phyloP scores from a whole-genome alignment of 2,888 invertebrate species.

The Phengaris arion region DNA sequence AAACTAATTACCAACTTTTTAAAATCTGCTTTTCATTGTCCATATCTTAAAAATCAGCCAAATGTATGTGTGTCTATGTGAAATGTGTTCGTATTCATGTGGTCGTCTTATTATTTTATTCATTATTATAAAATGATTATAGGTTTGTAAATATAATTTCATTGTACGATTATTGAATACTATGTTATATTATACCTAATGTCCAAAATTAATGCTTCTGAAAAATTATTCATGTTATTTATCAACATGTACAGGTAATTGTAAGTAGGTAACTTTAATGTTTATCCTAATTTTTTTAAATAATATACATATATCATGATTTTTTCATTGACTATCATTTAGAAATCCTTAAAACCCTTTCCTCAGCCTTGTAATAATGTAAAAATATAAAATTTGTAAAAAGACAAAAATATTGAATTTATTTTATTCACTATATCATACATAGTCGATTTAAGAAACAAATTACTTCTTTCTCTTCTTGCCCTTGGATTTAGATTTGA shows the following conservation, averaged over 20 bases:
- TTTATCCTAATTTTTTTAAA: constrained; percentile 74
- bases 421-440: constrained; percentile 26
- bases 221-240: constrained; percentile 62
- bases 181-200: constrained; percentile 57
- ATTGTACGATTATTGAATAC: constrained; percentile 50
- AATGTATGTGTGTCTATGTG: constrained; percentile 10
- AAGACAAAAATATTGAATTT: neutral
- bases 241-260: constrained; percentile 75
- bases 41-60: constrained; percentile 8
- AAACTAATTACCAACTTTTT: neutral
- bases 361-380: neutral
- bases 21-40: neutral
- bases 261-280: constrained; percentile 71
- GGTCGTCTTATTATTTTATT: constrained; percentile 19
- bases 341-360: neutral
- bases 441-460: constrained; percentile 31
- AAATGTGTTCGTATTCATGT: constrained; percentile 20
- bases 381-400: too few relatives aligned
- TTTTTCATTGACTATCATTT: constrained; percentile 59
- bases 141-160: constrained; percentile 62
- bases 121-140: constrained; percentile 24
- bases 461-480: constrained; percentile 61
- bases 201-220: constrained; percentile 60
- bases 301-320: constrained; percentile 74
- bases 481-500: constrained; percentile 63